Base-by-base conservation (phyloP, 2,888 invertebrate species). In the Synanthedon andrenaeformis region DNA sequence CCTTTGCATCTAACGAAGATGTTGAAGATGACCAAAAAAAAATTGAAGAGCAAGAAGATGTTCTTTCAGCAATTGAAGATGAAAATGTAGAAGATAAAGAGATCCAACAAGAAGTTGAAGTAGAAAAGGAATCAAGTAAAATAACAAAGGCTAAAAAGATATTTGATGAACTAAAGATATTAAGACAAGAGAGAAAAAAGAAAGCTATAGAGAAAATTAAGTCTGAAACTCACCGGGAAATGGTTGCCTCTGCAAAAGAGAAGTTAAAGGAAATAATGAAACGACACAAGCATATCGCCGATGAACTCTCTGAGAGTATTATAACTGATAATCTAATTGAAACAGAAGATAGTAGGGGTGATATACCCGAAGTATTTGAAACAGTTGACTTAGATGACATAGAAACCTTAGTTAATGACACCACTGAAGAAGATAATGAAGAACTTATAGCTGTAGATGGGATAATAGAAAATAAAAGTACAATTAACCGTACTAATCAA, bases 251-350 rank as follows among this genome's bases (percentile, higher is more conserved):
- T 45, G 86, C 88, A 1, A 88, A 87, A 72, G 86, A 87, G 58
- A 88, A 86, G 64, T 65, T 88, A 28, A 84, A 73, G 62, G 88
- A 88, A 68, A 79, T 88, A 55, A 88, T 88, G 82, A 83, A 80
- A 66, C 77, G 83, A 45, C 87, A 85, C 59, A 83, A 83, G 71
- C 74, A 85, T 66, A 75, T 84, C 49, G 79, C 83, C 35, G 75
- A 73, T 53, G 80, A 82, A 60, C 70, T 81, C 51, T 68, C 75
- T 5, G 74, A 78, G 57, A 73, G 64, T 61, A 61, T 66, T 41
- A 65, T 70, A 59, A 56, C 65, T 41, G 62, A 67, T 61, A 61
- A 65, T 41, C 65, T 70, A 59, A 56, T 64, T 35, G 62, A 67
- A 55, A 56, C 55, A 41, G 61, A 67, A 54, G 78, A 81, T 56